A percentile compares a stretch with the other conserved stretches of the same genome.
Conservation (phyloP, 2,888 invertebrate species). For the Zygothrica quintamaculata region DNA sequence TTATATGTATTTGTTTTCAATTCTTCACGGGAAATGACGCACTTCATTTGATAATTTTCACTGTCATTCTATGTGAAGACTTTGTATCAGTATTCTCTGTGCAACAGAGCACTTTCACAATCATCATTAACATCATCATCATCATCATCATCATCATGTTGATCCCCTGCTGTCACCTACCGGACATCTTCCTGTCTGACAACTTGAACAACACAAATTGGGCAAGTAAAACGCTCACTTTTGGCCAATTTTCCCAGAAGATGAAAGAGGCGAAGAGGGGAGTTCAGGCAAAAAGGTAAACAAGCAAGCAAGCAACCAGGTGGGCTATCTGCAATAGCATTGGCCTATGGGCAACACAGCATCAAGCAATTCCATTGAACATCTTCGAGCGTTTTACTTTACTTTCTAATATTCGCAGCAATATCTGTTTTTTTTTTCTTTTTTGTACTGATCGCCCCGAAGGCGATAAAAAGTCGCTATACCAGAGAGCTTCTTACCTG, state of each 20-base stretch:
- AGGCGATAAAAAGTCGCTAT: constrained; percentile 38
- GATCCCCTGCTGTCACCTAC: constrained; percentile 29
- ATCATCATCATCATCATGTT: constrained; percentile 69
- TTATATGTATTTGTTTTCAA: constrained; percentile 39
- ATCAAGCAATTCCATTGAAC: constrained; percentile 59
- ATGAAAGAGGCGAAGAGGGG: constrained; percentile 33
- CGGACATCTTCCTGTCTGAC: constrained; percentile 73
- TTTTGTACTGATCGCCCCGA: constrained; percentile 48
- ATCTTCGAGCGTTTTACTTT: constrained; percentile 67
- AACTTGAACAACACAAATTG: constrained; percentile 68
- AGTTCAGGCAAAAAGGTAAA: not conserved
- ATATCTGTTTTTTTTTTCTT: no score
- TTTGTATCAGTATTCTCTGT: constrained; percentile 55
- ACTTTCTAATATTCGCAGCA: constrained; percentile 68
- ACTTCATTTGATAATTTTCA: constrained; percentile 41
- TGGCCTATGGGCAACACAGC: constrained; percentile 34
- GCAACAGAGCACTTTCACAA: constrained; percentile 11
- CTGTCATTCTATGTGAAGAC: constrained; percentile 33
- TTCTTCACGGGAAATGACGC: constrained; percentile 66
- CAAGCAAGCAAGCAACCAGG: constrained; percentile 8
- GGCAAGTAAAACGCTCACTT: constrained; percentile 73
- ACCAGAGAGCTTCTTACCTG: constrained; percentile 49
- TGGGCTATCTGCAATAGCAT: constrained; percentile 33
- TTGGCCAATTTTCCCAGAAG: constrained; percentile 73
- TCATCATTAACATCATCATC: no score